Conservation (phyloP, 1,140 invertebrate species). For the Heliconius congener region DNA sequence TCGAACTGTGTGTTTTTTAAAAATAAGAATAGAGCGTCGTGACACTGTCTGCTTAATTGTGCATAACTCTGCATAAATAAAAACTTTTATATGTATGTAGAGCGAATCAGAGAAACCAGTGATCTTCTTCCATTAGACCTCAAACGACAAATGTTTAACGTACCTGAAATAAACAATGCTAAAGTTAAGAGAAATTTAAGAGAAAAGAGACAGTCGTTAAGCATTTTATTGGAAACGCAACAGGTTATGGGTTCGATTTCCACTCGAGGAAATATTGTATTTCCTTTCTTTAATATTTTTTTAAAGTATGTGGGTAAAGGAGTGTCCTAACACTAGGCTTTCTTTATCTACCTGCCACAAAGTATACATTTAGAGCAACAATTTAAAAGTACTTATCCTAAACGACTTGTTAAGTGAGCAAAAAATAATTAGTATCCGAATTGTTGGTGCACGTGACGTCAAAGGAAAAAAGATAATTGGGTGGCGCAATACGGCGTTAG, state of each 20-base stretch:
- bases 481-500: constrained; percentile 26
- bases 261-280: too few relatives aligned
- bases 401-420: constrained; percentile 63
- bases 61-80: neutral
- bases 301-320: too few relatives aligned
- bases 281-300: too few relatives aligned
- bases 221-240: too few relatives aligned
- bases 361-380: constrained; percentile 22
- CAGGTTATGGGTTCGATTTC: too few relatives aligned
- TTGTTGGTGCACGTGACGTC: constrained; percentile 37
- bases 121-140: constrained; percentile 19
- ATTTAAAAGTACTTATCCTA: constrained; percentile 23
- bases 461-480: constrained; percentile 58
- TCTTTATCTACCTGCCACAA: neutral
- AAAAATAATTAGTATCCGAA: constrained; percentile 62
- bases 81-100: neutral
- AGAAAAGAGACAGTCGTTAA: too few relatives aligned
- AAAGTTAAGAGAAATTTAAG: constrained; percentile 22
- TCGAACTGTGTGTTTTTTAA: neutral
- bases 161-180: constrained; percentile 47
- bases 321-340: too few relatives aligned
- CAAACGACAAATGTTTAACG: constrained; percentile 27
- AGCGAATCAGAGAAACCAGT: constrained; percentile 9
- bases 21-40: neutral
- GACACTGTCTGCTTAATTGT: neutral